phyloP scores from a whole-genome alignment of 2,113 vertebrate genomes.

The Phylloscopus whistleri region DNA sequence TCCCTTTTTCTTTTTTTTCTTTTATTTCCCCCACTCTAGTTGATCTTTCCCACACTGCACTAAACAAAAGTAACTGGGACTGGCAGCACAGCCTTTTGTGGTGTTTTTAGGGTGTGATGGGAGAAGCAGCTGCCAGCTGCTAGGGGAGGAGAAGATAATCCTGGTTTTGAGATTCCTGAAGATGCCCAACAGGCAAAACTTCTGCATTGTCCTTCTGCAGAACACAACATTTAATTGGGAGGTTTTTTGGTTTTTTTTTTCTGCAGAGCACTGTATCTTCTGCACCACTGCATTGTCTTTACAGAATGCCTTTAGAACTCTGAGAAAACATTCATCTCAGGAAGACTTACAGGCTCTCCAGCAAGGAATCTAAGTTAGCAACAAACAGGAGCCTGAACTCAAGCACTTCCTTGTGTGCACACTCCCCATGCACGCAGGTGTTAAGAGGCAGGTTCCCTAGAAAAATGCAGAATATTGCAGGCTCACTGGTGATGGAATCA shows the following conservation, averaged over 20 bases:
- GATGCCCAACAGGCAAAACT: not conserved
- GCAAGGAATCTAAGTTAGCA: not conserved
- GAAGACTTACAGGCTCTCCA: not conserved
- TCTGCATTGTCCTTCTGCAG: not conserved
- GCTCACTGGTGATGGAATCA: not conserved
- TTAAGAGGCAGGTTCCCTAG: not conserved
- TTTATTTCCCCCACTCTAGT: not conserved
- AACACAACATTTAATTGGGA: not conserved
- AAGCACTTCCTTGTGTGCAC: not conserved
- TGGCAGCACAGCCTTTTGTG: rapidly evolving
- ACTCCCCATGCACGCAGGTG: not conserved
- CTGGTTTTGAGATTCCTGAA: not conserved
- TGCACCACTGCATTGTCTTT: not conserved
- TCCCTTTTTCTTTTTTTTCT: not conserved
- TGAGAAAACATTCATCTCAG: not conserved
- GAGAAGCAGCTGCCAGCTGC: not conserved
- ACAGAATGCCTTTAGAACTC: not conserved
- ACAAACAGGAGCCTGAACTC: not conserved
- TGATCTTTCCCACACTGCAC: not conserved
- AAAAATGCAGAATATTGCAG: not conserved
- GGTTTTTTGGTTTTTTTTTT: too few species aligned
- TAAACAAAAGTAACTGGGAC: not conserved
- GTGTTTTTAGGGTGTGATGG: not conserved
- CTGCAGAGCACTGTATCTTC: not conserved
- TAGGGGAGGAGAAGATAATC: not conserved